Percentiles rank a stretch among this genome's conserved stretches.
These are phyloP conservation scores for Proterorhinus semilunaris DNA, from an alignment of 2,113 vertebrate species.

Conservation along the genomic window DNA sequence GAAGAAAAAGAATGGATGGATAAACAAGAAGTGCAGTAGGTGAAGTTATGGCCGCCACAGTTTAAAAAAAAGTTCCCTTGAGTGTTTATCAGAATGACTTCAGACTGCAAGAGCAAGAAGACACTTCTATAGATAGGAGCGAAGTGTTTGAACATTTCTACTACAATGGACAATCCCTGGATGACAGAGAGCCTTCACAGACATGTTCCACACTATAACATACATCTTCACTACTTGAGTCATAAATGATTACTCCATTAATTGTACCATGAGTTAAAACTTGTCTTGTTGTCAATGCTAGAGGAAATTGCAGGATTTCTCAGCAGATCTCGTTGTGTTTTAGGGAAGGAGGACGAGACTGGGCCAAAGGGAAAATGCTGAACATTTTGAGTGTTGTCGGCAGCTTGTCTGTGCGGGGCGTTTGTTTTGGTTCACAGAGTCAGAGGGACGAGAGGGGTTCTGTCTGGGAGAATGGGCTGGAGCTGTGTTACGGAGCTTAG, in stretches of 20 bases:
- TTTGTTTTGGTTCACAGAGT: constrained; percentile 74
- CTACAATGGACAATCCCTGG: no score
- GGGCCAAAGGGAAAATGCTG: constrained; percentile 57
- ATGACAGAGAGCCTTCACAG: no score
- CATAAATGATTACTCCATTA: constrained; percentile 23
- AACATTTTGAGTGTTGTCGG: constrained; percentile 44
- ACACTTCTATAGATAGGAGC: no score
- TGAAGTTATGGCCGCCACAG: no score
- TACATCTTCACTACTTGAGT: neutral
- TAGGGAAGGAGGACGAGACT: constrained; percentile 51
- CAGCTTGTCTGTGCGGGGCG: constrained; percentile 59
- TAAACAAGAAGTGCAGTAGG: no score
- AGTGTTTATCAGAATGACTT: no score
- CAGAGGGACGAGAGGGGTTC: constrained; percentile 61
- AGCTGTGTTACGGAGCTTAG: constrained; percentile 78
- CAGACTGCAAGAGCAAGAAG: no score
- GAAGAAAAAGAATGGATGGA: no score
- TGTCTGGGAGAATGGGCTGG: constrained; percentile 70
- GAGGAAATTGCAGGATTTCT: constrained; percentile 72
- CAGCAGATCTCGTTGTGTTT: constrained; percentile 51
- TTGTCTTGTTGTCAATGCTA: constrained; percentile 46
- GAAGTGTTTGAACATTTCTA: no score
- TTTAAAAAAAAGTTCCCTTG: no score
- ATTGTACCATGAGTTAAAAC: constrained; percentile 51
- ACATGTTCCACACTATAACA: no score